Conservation (phyloP, 2,797 vertebrate species). For the Eulemur mongoz region DNA sequence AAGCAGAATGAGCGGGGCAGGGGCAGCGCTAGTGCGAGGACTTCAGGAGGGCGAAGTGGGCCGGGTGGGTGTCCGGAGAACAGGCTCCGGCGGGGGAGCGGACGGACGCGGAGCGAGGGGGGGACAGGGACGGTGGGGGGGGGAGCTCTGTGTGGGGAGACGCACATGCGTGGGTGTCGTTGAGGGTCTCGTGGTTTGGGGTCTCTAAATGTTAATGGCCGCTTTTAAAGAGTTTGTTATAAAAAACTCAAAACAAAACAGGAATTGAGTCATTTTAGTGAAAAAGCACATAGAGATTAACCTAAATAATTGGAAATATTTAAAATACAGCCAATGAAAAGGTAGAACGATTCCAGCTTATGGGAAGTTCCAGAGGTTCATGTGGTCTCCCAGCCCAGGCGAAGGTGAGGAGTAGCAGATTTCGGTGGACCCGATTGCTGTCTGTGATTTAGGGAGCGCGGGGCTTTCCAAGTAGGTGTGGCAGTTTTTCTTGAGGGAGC, state of each 20-base stretch:
- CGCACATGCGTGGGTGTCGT: not conserved
- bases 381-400: not conserved
- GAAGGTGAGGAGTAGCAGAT: not conserved
- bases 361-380: not conserved
- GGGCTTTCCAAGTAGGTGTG: not conserved
- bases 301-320: not conserved
- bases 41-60: not conserved
- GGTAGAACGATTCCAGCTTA: not conserved
- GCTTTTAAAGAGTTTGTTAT: not conserved
- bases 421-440: not conserved
- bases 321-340: not conserved
- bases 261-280: not conserved
- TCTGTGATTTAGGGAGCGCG: not conserved
- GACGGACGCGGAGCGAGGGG: not conserved
- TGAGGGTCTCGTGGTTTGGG: not conserved
- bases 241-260: not conserved
- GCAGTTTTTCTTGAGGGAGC: not conserved
- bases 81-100: no score
- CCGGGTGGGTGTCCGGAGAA: not conserved
- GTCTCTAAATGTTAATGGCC: not conserved
- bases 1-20: not conserved
- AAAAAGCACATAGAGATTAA: not conserved
- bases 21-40: not conserved
- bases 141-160: not conserved
- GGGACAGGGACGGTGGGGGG: not conserved